phyloP scores from a whole-genome alignment of 1,140 invertebrate genomes.

The Conopomorpha cramerella region DNA sequence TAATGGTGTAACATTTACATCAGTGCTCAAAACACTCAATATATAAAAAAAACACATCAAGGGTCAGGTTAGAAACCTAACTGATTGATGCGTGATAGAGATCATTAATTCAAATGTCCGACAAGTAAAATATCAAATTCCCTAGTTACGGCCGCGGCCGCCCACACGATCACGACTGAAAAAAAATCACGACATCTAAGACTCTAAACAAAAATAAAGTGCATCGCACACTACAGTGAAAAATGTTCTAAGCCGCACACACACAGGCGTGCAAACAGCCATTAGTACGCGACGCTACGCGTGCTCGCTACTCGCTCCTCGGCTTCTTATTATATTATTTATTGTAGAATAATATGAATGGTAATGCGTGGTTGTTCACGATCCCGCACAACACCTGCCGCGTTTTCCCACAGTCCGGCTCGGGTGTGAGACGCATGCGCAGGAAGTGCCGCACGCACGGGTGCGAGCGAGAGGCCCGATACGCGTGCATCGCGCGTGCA shows the following conservation, averaged over 20 bases:
- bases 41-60: no score
- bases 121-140: no score
- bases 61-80: no score
- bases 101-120: no score
- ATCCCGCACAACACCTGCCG: conserved; percentile 59
- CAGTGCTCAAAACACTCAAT: no score
- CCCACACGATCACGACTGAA: no score
- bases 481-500: conserved; percentile 42
- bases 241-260: conserved; percentile 4
- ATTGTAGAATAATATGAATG: conserved; percentile 60
- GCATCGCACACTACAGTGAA: no score
- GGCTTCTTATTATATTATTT: conserved; percentile 60
- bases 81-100: no score
- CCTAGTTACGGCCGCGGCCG: no score
- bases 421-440: conserved; percentile 25
- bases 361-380: conserved; percentile 58
- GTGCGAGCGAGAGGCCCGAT: conserved; percentile 21
- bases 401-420: conserved; percentile 55
- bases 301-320: conserved; percentile 54
- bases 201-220: no score
- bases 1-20: no score
- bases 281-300: conserved; percentile 48
- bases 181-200: no score
- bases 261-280: conserved; percentile 20
- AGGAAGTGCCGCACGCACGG: conserved; percentile 28